phyloP scores from a whole-genome alignment of 2,113 vertebrate genomes.

The Bubo blakistoni region DNA sequence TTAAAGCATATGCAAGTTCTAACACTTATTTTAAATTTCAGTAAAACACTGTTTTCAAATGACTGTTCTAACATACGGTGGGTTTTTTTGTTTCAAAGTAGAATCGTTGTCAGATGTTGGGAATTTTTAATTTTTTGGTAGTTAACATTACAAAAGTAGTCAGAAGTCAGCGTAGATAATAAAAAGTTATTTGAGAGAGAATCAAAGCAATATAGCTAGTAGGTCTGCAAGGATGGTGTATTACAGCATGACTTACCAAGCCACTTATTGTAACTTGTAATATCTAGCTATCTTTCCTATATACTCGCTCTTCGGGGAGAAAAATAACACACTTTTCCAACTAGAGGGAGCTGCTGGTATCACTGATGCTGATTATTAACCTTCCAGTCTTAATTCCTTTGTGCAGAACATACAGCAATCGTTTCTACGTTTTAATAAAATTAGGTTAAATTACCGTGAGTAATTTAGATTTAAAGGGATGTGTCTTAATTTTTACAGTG shows the following conservation, averaged over 20 bases:
- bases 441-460: neutral
- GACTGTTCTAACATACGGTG: fast-evolving
- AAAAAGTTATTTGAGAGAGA: neutral
- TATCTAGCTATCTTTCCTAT: neutral
- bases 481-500: neutral
- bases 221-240: fast-evolving
- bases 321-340: slow-evolving; percentile 11
- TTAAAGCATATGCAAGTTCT: slow-evolving; percentile 24
- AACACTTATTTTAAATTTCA: neutral
- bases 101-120: neutral
- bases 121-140: neutral
- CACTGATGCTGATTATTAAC: neutral
- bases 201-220: neutral
- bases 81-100: neutral
- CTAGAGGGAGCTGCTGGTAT: slow-evolving; percentile 55
- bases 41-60: neutral
- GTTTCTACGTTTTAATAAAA: neutral
- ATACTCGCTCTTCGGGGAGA: neutral
- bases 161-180: neutral
- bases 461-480: neutral
- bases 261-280: neutral
- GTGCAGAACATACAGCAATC: neutral
- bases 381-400: slow-evolving; percentile 29
- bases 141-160: neutral
- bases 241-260: fast-evolving